Evolutionary conservation across 1,140 invertebrate species (phyloP).

Genomic region (Drosophila watanabei): DNA sequence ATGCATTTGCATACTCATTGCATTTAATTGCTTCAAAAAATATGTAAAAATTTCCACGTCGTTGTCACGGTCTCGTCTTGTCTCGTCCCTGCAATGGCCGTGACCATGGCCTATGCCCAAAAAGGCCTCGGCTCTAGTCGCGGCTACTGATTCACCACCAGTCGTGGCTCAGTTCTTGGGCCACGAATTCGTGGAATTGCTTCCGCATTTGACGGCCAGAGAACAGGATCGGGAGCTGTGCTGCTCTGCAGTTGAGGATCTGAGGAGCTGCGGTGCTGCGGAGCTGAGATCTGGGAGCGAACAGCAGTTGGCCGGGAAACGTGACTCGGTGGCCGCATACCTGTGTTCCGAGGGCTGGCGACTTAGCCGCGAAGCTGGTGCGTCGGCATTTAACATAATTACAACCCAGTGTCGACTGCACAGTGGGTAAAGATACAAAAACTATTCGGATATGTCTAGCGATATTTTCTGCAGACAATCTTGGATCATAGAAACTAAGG

Average conservation of each 20-base stretch:
- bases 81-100: constrained; percentile 24
- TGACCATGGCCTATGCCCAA: constrained; percentile 71
- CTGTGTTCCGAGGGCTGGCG: constrained; percentile 54
- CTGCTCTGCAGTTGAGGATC: constrained; percentile 11
- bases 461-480: neutral
- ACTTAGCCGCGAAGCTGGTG: constrained; percentile 47
- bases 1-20: constrained; percentile 79
- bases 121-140: constrained; percentile 61
- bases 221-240: constrained; percentile 43
- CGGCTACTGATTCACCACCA: constrained; percentile 41
- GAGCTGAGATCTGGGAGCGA: constrained; percentile 27
- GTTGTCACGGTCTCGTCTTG: constrained; percentile 66
- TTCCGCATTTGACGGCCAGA: constrained; percentile 67
- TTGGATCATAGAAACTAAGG: neutral
- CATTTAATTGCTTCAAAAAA: constrained; percentile 81
- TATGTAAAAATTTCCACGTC: constrained; percentile 71
- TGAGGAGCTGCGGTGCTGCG: constrained; percentile 14
- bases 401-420: constrained; percentile 50
- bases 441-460: no score
- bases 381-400: constrained; percentile 81
- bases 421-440: constrained; percentile 13
- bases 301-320: constrained; percentile 69
- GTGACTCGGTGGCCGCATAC: constrained; percentile 78
- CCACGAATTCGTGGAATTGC: constrained; percentile 80
- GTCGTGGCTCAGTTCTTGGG: constrained; percentile 75